Evolutionary conservation across 2,888 invertebrate genomes (phyloP).

Genomic region (Mesoligia furuncula): DNA sequence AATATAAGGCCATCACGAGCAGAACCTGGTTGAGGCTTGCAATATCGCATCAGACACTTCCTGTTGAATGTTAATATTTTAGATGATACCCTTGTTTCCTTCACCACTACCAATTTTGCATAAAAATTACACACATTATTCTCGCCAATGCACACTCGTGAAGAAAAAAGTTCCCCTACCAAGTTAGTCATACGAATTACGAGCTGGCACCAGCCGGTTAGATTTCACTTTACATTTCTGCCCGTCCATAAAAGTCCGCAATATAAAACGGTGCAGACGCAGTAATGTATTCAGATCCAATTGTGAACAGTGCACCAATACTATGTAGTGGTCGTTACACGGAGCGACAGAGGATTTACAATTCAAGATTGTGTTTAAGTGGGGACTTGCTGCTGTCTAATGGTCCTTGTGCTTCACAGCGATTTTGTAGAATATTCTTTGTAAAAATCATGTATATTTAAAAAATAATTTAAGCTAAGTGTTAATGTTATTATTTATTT

Average conservation of each 20-base stretch:
- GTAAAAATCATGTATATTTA: slow-evolving; percentile 41
- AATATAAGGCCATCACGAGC: neutral
- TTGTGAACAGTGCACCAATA: slow-evolving; percentile 71
- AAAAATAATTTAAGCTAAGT: slow-evolving; percentile 22
- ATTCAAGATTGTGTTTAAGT: slow-evolving; percentile 69
- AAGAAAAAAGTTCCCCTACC: slow-evolving; percentile 41
- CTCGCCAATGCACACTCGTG: slow-evolving; percentile 33
- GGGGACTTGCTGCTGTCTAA: slow-evolving; percentile 61
- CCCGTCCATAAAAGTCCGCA: slow-evolving; percentile 66
- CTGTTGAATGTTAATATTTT: neutral
- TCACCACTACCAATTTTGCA: slow-evolving; percentile 17
- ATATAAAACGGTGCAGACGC: slow-evolving; percentile 70
- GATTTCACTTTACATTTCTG: slow-evolving; percentile 71
- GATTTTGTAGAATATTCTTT: slow-evolving; percentile 48
- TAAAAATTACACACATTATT: slow-evolving; percentile 40
- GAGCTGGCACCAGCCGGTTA: slow-evolving; percentile 64
- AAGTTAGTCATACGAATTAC: slow-evolving; percentile 60
- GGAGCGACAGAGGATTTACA: slow-evolving; percentile 65
- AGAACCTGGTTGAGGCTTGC: neutral
- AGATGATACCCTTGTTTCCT: neutral
- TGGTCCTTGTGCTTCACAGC: slow-evolving; percentile 52
- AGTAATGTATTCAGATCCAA: slow-evolving; percentile 77
- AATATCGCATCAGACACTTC: neutral
- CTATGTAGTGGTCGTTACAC: slow-evolving; percentile 67
- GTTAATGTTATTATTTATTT: slow-evolving; percentile 29